These are phyloP conservation scores for Andinoacara biseriatus DNA, from an alignment of 2,113 vertebrate species.

Conservation along the genomic window DNA sequence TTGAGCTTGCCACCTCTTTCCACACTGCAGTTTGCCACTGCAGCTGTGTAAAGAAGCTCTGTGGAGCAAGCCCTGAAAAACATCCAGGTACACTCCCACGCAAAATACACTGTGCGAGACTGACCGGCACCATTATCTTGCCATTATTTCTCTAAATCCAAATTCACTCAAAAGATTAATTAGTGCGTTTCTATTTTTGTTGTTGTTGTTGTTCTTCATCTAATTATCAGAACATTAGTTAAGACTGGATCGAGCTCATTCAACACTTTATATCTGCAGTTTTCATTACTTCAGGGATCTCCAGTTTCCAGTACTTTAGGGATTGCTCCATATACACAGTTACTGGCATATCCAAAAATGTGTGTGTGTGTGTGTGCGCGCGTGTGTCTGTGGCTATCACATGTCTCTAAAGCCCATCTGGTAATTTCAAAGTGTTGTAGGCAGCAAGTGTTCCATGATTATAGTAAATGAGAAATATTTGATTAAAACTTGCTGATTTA, in stretches of 20 bases:
- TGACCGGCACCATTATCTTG: slow-evolving; percentile 1
- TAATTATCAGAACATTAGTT: too few relatives aligned
- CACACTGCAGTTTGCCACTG: slow-evolving; percentile 27
- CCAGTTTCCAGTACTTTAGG: background rate
- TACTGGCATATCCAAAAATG: background rate
- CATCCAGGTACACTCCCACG: background rate
- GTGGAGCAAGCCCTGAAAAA: slow-evolving; percentile 3
- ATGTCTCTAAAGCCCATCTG: background rate
- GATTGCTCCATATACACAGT: background rate
- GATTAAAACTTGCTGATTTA: background rate
- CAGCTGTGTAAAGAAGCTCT: background rate
- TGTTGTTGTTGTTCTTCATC: too few relatives aligned
- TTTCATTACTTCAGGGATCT: background rate
- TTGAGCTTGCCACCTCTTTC: background rate
- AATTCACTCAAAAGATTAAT: too few relatives aligned
- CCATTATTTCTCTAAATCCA: slow-evolving; percentile 16
- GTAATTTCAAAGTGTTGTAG: background rate
- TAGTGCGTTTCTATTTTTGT: too few relatives aligned
- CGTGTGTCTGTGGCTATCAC: background rate
- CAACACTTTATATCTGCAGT: too few relatives aligned
- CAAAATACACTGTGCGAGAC: background rate
- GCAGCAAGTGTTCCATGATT: background rate
- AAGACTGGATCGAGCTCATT: too few relatives aligned
- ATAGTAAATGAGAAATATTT: background rate
- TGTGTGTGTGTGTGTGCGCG: too few relatives aligned